A percentile compares a stretch with the other conserved stretches of the same genome.
phyloP scores from a whole-genome alignment of 2,797 vertebrate genomes.

The Oryzias dopingdopingensis region DNA sequence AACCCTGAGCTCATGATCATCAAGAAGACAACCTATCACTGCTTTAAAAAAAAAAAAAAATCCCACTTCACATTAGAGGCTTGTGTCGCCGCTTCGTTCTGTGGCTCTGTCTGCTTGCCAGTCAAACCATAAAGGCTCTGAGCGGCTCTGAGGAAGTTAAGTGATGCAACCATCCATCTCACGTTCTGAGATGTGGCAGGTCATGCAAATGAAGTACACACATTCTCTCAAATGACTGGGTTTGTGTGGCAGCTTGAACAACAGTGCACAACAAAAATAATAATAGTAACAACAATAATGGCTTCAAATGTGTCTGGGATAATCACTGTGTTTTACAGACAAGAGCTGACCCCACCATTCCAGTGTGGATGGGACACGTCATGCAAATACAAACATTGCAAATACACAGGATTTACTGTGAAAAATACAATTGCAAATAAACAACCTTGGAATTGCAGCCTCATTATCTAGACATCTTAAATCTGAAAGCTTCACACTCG shows the following conservation, averaged over 20 bases:
- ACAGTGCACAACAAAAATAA: no score
- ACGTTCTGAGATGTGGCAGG: slow-evolving; percentile 54
- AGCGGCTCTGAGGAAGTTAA: slow-evolving; percentile 62
- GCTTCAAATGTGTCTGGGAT: no score
- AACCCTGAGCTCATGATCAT: slow-evolving; percentile 17
- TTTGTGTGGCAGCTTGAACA: slow-evolving; percentile 20
- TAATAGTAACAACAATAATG: no score
- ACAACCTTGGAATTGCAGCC: no score
- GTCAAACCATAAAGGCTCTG: slow-evolving; percentile 52
- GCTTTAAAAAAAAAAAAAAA: slow-evolving; percentile 30
- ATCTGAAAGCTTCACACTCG: no score
- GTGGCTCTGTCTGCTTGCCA: slow-evolving; percentile 24
- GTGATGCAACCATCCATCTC: slow-evolving; percentile 64
- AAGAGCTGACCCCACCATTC: no score
- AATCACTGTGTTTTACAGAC: no score
- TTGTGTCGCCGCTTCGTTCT: slow-evolving; percentile 29
- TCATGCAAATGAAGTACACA: slow-evolving; percentile 45
- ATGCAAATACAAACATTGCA: no score
- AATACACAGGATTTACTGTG: no score
- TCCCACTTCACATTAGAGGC: slow-evolving; percentile 36
- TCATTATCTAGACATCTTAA: no score
- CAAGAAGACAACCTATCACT: slow-evolving; percentile 25
- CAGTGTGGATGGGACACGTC: no score
- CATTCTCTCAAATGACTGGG: slow-evolving; percentile 55
- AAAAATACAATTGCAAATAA: no score